Base-by-base conservation (phyloP, 2,888 invertebrate species). In the Cryptophagus acutangulus region DNA sequence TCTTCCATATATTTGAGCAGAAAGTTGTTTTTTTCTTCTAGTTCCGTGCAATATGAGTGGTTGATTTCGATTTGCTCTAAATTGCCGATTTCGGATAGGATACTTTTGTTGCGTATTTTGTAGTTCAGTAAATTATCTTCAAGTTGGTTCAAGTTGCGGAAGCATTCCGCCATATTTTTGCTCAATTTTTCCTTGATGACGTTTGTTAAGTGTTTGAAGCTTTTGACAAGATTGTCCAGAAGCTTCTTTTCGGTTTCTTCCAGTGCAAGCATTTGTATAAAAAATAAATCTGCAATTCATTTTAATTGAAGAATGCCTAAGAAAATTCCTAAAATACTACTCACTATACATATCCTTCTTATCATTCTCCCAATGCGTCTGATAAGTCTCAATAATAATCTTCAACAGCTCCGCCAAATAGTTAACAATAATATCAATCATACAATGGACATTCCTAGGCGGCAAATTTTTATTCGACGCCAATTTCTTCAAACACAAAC, bases 321-420 rank as follows among this genome's bases (percentile, higher is more conserved):
- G n/a, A n/a, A n/a, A n/a, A n/a, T n/a, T n/a, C n/a, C n/a, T n/a
- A n/a, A n/a, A n/a, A n/a, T n/a, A n/a, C n/a, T n/a, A n/a, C n/a
- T n/a, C n/a, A n/a, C n/a, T n/a, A n/a, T n/a, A n/a, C n/a, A n/a
- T n/a, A n/a, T n/a, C 3, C 26, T 12, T 58, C 50, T 28, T 60
- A 41, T 67, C 66, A 8, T 55, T 55, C 33, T 59, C 55, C 68
- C 69, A 69, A 34, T 58, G 52, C 15, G 52, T 58, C 34, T 61
- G 61, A 41, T 64, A 67, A 45, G 57, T 59, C 25, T 51, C 44
- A 9, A 65, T 54, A 24, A 67, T 63, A 41, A 61, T 59, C 31
- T 61, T 54, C 31, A 66, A 54, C 17, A 66, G 45, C 29, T 50
- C 43, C 15, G 48, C 48, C 24, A 62, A 47, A 47, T 60, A 59